A percentile compares a stretch with the other conserved stretches of the same genome.
phyloP scores from a whole-genome alignment of 2,888 invertebrate genomes.

The Platypus cylindrus region DNA sequence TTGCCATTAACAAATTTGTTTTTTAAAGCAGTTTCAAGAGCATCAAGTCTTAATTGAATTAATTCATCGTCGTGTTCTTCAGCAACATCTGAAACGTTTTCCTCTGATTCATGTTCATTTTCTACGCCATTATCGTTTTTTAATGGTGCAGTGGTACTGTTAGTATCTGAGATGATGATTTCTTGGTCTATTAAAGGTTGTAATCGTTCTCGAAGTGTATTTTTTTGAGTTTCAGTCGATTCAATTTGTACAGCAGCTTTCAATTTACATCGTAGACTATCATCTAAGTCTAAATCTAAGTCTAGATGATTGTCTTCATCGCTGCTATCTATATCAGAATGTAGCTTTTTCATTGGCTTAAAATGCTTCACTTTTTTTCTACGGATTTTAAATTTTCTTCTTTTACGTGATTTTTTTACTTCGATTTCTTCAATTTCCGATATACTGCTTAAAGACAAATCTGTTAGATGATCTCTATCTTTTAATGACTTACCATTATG shows the following conservation, averaged over 20 bases:
- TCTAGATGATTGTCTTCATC: slow-evolving; percentile 20
- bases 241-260: slow-evolving; percentile 41
- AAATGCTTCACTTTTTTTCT: slow-evolving; percentile 6
- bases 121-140: background rate
- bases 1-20: slow-evolving; percentile 52
- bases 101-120: slow-evolving; percentile 4
- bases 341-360: slow-evolving; percentile 7
- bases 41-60: slow-evolving; percentile 48
- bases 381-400: slow-evolving; percentile 13
- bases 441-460: slow-evolving; percentile 35
- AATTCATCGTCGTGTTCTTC: slow-evolving; percentile 42
- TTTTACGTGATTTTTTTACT: slow-evolving; percentile 12
- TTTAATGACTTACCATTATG: slow-evolving; percentile 32
- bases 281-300: slow-evolving; percentile 20
- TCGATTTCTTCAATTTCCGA: slow-evolving; percentile 20
- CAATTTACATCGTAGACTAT: slow-evolving; percentile 32
- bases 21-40: slow-evolving; percentile 53
- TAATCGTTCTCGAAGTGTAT: slow-evolving; percentile 28
- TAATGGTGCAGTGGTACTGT: background rate
- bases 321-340: slow-evolving; percentile 20
- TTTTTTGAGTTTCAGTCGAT: slow-evolving; percentile 22
- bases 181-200: slow-evolving; percentile 25
- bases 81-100: slow-evolving; percentile 11
- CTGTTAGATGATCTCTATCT: slow-evolving; percentile 31
- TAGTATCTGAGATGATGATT: slow-evolving; percentile 2